Evolutionary conservation across 2,888 invertebrate genomes (phyloP).

Genomic region (Acanthopleura granulata): DNA sequence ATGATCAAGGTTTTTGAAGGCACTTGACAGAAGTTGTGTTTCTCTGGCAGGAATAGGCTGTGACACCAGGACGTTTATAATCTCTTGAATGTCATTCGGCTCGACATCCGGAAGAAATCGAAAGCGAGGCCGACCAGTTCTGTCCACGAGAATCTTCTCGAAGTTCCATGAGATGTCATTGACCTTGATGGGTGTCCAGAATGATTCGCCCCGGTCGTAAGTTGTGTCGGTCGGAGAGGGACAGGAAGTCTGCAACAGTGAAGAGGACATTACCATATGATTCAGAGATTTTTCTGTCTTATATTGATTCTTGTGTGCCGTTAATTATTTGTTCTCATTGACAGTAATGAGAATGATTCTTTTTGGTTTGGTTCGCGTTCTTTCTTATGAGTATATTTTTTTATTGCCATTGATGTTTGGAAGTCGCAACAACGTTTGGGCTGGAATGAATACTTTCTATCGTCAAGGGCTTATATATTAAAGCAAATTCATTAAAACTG

Average conservation of each 20-base stretch:
- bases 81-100: constrained; percentile 24
- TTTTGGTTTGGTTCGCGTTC: no score
- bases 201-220: constrained; percentile 34
- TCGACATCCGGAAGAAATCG: constrained; percentile 29
- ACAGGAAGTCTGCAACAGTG: constrained; percentile 33
- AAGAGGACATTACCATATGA: background rate
- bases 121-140: constrained; percentile 30
- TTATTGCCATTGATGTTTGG: no score
- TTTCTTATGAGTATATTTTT: no score
- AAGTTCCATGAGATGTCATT: constrained; percentile 57
- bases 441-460: no score
- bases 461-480: no score
- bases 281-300: no score
- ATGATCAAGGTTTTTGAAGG: background rate
- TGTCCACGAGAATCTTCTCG: constrained; percentile 51
- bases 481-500: no score
- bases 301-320: no score
- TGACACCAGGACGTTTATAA: background rate
- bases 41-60: background rate
- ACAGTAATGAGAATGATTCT: no score
- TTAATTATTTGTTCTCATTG: no score
- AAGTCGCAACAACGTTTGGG: no score
- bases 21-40: background rate
- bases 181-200: constrained; percentile 44
- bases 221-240: constrained; percentile 37